Base-by-base conservation (phyloP, 2,113 vertebrate species). In the Callospermophilus lateralis region DNA sequence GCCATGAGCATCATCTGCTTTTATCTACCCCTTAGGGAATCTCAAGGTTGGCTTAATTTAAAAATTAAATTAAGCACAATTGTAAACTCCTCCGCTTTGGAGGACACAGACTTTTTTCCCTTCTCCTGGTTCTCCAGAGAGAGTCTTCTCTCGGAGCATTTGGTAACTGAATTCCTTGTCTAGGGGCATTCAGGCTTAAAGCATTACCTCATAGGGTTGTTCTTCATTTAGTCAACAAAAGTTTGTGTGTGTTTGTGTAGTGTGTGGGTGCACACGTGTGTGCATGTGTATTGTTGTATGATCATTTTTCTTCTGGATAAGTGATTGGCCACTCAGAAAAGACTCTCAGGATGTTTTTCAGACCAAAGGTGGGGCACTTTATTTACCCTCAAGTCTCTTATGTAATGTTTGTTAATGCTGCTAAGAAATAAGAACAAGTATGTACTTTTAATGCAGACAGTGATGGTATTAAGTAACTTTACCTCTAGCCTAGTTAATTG, bases 171-270 rank as follows among this genome's bases (percentile, higher is more conserved):
- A 86, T 84, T 84, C 68, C 85, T 96, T 65, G 28, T 74, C 42
- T 67, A 67, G 58, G 70, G 74, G 3, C 67, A 74, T 65, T 77
- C 34, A 65, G 24, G 6, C 76, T 93, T 89, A 73, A 84, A 93
- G 51, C 45, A 65, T 87, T 28, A 90, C 94, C 65, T 95, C 45
- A 89, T 26, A 53, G 73, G 37, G 15, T 34, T 90, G 37, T 76
- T 89, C 83, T 96, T 87, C 73, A 79, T 94, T 93, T 86, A 77
- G 70, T 89, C 79, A 96, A 65, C 34, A 55, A 79, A 90, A 77
- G 22, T 34, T 37, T 48, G 22, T 45, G 22, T 79, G 42, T 63
- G n/a, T 39, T 67, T 55, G 76, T 55, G 53, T 63, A 45, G 53
- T 45, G 16, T 79, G 45, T 58, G n/a, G 78, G n/a, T 58, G 37